Evolutionary conservation across 2,888 invertebrate genomes (phyloP).

Genomic region (Cryptus viduatorius): DNA sequence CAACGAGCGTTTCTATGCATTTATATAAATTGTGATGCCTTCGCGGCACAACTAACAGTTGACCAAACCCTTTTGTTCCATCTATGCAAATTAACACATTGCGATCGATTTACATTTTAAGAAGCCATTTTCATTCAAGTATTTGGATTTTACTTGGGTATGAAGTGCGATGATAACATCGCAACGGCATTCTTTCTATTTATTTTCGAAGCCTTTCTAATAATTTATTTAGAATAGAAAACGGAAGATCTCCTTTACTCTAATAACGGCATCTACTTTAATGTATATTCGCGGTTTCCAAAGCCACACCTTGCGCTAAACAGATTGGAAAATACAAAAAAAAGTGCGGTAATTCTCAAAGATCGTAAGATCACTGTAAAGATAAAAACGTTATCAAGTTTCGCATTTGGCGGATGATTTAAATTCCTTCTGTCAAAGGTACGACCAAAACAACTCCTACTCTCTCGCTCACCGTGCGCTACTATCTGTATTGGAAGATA

Average conservation of each 20-base stretch:
- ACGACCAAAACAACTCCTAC: conserved; percentile 10
- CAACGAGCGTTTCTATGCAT: background rate
- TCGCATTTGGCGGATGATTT: conserved; percentile 37
- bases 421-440: conserved; percentile 10
- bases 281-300: background rate
- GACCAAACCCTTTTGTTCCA: background rate
- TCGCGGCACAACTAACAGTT: background rate
- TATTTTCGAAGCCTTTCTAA: no score
- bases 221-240: no score
- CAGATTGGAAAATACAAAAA: background rate
- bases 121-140: background rate
- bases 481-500: background rate
- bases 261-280: no score
- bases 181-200: no score
- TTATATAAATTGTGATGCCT: background rate
- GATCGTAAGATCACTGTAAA: conserved; percentile 18
- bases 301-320: background rate
- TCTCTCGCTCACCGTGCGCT: background rate
- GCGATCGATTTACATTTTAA: background rate
- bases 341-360: background rate
- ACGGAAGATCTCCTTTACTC: no score
- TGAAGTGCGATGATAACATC: no score
- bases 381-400: conserved; percentile 23
- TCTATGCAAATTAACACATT: background rate
- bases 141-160: no score